Percentiles rank a stretch among this genome's conserved stretches.
Evolutionary conservation across 1,140 invertebrate species (phyloP).

Genomic region (Saccostrea glomerata): DNA sequence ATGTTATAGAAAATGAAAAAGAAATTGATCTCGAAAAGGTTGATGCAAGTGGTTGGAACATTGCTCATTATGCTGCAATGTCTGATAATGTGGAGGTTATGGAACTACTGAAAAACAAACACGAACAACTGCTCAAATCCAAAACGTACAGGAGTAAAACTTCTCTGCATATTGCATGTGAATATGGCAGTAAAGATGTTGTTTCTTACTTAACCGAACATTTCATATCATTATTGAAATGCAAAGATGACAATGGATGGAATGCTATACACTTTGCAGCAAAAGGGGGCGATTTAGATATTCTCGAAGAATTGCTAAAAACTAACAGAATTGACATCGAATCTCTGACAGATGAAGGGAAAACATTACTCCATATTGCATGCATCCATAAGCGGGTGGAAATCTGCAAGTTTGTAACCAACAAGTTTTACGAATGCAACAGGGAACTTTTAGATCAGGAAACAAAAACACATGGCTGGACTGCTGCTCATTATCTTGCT

Average conservation of each 20-base stretch:
- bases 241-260: neutral
- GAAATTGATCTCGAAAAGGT: neutral
- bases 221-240: neutral
- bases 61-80: neutral
- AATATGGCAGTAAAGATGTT: neutral
- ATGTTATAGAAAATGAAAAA: neutral
- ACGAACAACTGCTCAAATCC: neutral
- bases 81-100: neutral
- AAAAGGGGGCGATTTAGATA: neutral
- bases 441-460: neutral
- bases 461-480: neutral
- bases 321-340: neutral
- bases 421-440: neutral
- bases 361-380: neutral
- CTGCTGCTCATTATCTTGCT: neutral
- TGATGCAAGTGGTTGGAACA: neutral
- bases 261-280: neutral
- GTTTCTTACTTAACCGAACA: neutral
- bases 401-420: neutral
- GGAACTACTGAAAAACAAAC: neutral
- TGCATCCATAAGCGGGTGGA: neutral
- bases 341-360: neutral
- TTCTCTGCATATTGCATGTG: neutral
- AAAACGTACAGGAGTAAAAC: neutral
- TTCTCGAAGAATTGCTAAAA: neutral